These are phyloP conservation scores for Gallinago undulata DNA, from an alignment of 2,113 vertebrate genomes.

Conservation along the genomic window DNA sequence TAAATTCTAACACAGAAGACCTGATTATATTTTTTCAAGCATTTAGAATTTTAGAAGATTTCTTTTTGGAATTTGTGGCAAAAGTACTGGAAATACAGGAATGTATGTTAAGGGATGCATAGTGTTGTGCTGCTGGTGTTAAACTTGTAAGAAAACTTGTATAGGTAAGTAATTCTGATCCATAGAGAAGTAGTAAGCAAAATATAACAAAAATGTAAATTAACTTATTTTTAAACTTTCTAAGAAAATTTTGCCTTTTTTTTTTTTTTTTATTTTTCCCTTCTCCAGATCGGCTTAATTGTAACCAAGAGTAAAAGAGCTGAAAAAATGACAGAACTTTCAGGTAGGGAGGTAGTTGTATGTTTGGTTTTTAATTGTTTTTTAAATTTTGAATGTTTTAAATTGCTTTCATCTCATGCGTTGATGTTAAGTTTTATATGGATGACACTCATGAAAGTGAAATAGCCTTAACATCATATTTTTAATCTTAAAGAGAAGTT, in stretches of 20 bases:
- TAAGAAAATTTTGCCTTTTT: neutral
- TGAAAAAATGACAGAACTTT: conserved; percentile 94
- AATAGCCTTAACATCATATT: neutral
- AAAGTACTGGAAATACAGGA: neutral
- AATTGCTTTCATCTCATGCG: neutral
- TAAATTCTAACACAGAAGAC: neutral
- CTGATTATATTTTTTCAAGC: neutral
- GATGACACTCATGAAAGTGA: neutral
- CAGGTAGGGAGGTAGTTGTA: conserved; percentile 77
- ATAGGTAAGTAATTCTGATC: neutral
- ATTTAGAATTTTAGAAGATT: neutral
- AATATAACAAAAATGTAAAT: neutral
- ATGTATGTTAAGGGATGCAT: neutral
- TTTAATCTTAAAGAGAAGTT: neutral
- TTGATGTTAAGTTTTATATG: neutral
- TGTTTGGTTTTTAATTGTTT: neutral
- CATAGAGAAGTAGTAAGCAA: neutral
- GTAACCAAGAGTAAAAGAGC: conserved; percentile 94
- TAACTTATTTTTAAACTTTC: neutral
- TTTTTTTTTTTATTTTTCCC: no score
- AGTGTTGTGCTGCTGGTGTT: neutral
- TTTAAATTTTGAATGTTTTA: neutral
- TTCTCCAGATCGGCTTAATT: conserved; percentile 89
- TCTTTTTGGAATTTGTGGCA: neutral
- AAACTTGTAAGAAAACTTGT: neutral